Percentiles rank a stretch among this genome's conserved stretches.
Conservation (phyloP, 2,888 invertebrate species). For the Yponomeuta malinellus region DNA sequence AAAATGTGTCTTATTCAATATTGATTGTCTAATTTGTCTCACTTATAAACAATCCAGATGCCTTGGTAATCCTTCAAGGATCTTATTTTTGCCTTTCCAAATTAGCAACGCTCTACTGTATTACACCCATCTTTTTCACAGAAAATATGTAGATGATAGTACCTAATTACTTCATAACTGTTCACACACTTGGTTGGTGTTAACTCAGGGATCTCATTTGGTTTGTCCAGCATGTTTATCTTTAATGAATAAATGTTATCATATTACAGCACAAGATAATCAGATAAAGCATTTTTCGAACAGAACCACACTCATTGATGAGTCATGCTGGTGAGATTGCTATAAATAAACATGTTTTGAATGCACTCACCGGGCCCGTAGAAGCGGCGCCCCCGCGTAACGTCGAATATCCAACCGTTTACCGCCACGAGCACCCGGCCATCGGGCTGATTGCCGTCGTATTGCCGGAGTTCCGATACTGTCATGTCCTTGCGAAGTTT, state of each 20-base stretch:
- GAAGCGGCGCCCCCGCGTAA: constrained; percentile 90
- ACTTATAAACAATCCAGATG: no score
- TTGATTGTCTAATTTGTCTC: no score
- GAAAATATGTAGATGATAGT: no score
- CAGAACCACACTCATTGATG: constrained; percentile 7
- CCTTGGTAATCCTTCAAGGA: no score
- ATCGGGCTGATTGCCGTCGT: constrained; percentile 90
- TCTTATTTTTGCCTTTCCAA: no score
- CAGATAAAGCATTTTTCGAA: not conserved
- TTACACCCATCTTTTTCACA: no score
- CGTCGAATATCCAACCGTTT: constrained; percentile 96
- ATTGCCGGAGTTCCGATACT: constrained; percentile 88
- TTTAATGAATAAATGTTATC: not conserved
- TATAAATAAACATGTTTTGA: constrained; percentile 51
- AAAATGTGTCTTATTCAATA: no score
- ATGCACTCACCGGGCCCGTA: constrained; percentile 92
- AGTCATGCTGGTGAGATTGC: constrained; percentile 28
- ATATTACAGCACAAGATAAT: not conserved
- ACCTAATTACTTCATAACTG: no score
- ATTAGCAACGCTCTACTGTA: no score
- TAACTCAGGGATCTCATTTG: no score
- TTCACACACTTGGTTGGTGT: no score
- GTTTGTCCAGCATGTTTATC: not conserved
- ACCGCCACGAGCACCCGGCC: constrained; percentile 94
- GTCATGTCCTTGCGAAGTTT: constrained; percentile 94